phyloP scores from a whole-genome alignment of 2,113 vertebrate genomes.

The Cettia cetti region DNA sequence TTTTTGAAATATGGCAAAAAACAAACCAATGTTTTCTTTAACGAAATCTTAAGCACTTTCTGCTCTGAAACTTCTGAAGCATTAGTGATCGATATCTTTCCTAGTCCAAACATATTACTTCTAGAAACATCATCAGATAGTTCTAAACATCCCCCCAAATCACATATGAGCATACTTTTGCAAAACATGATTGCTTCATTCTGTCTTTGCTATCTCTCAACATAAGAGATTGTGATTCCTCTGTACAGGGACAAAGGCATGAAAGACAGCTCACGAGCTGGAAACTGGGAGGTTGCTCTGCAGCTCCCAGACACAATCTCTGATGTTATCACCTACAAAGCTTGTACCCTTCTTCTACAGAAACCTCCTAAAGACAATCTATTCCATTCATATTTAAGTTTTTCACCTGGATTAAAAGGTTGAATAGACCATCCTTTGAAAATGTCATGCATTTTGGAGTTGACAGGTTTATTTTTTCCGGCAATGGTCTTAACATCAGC shows the following conservation, averaged over 20 bases:
- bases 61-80: neutral
- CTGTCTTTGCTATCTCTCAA: neutral
- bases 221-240: conserved; percentile 8
- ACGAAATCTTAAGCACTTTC: conserved; percentile 12
- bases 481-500: conserved; percentile 93
- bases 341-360: neutral
- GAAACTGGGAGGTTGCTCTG: conserved; percentile 7
- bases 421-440: conserved; percentile 94
- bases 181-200: neutral
- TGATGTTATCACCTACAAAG: conserved; percentile 47
- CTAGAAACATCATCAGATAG: conserved; percentile 17
- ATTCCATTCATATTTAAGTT: conserved; percentile 44
- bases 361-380: neutral
- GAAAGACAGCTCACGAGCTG: neutral
- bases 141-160: neutral
- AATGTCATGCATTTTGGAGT: conserved; percentile 89
- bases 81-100: neutral
- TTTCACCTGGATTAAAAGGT: conserved; percentile 90
- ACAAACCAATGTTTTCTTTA: neutral
- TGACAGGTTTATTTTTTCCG: conserved; percentile 87
- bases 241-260: neutral
- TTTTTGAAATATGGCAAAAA: neutral
- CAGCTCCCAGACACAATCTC: conserved; percentile 38
- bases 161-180: neutral
- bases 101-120: neutral